Base-by-base conservation (phyloP, 2,113 vertebrate genomes). In the Xenopus borealis region DNA sequence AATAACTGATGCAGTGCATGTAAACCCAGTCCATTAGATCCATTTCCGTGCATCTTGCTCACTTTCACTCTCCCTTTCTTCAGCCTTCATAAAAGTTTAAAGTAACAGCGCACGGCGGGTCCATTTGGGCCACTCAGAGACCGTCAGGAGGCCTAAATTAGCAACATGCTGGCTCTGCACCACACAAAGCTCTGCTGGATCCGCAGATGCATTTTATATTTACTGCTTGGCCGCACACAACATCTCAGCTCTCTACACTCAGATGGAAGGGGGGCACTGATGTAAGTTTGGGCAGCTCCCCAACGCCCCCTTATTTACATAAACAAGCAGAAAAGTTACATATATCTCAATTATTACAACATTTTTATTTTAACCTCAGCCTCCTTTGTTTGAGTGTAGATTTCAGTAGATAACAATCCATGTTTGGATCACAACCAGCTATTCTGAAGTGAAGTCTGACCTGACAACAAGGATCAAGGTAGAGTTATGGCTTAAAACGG, bases 41-140 rank as follows among this genome's bases (percentile, higher is more conserved):
- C 33, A 66, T 73, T 58, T 66, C 52, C 23, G 17, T 75, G 64
- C 55, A 44, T 16, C 19, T 55, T 4, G 47, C 47, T 50, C 47
- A 50, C 47, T 50, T 50, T 6, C 47, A 6, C 69, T 17, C 69
- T n/a, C n/a, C 70, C 59, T 12, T 46, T 16, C 59, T 17, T 9
- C 59, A 10, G 71, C 61, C 40, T n/a, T 72, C 71, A 72, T 62
- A 63, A 72, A 72, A 62, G 57, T 72, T 62, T 72, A 72, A 62
- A 72, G 70, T 58, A 50, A 72, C 58, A 72, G 59, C 20, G 70
- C 71, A 30, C 27, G 59, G 59, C 61, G 1, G 71, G 13, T 72
- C 59, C 61, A 55, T 72, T 33, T 53, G 23, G 65, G 17, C 33
- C 33, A 40, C 33, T 40, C 33, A 40, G 33, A 40, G 71, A 57